Percentiles rank a stretch among this genome's conserved stretches.
phyloP scores from a whole-genome alignment of 2,797 vertebrate species.

The Anguilla marmorata region DNA sequence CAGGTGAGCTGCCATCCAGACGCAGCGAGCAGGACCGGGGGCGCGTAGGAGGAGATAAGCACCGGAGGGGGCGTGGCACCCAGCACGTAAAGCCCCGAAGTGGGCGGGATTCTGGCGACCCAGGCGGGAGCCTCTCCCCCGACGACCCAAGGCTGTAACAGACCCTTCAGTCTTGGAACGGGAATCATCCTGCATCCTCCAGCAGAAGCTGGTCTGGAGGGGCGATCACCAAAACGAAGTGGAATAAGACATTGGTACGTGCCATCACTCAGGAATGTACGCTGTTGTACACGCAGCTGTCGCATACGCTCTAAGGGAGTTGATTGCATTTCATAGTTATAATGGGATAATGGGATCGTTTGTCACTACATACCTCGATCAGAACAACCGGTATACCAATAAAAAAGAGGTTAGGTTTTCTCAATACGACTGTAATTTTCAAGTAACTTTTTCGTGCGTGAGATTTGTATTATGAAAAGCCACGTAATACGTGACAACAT shows the following conservation, averaged over 20 bases:
- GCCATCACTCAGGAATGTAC: neutral
- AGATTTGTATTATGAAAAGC: neutral
- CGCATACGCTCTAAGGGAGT: neutral
- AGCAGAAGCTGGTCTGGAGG: conserved; percentile 29
- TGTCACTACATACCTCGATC: no score
- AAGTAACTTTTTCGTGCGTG: neutral
- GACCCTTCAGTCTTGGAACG: conserved; percentile 57
- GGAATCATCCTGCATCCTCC: conserved; percentile 68
- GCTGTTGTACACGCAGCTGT: neutral
- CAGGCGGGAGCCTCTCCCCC: conserved; percentile 64
- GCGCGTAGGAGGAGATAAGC: conserved; percentile 51
- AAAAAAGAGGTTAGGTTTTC: neutral
- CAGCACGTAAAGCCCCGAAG: conserved; percentile 60
- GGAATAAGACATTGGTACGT: neutral
- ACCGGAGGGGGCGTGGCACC: conserved; percentile 59
- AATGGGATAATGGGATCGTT: no score
- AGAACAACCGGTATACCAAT: neutral
- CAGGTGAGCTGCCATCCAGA: conserved; percentile 62
- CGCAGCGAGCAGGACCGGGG: conserved; percentile 55
- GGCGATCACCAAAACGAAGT: conserved; percentile 26
- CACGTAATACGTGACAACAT: neutral
- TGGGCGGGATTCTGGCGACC: conserved; percentile 65
- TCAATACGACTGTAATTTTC: neutral
- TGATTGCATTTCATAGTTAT: neutral
- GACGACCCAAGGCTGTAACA: conserved; percentile 62